Percentiles rank a stretch among this genome's conserved stretches.
These are phyloP conservation scores for Camponotus pennsylvanicus DNA, from an alignment of 1,140 invertebrate species.

Conservation along the genomic window DNA sequence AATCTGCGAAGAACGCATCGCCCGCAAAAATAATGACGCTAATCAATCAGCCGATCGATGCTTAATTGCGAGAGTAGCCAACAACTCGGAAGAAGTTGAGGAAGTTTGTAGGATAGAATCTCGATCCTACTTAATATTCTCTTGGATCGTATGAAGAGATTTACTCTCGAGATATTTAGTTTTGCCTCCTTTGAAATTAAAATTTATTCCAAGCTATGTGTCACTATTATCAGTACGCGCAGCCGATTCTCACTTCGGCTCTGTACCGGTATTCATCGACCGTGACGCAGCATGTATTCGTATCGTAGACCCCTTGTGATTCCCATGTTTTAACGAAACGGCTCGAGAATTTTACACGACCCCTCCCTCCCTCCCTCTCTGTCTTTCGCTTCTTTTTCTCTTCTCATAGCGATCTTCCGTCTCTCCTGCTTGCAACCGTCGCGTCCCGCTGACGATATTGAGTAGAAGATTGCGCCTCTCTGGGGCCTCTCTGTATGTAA, in stretches of 20 bases:
- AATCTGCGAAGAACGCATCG: constrained; percentile 11
- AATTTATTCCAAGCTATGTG: neutral
- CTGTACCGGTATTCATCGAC: no score
- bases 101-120: neutral
- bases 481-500: constrained; percentile 74
- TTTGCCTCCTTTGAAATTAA: neutral
- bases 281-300: neutral
- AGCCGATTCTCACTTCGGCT: no score
- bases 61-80: neutral
- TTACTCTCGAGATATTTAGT: neutral
- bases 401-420: constrained; percentile 41
- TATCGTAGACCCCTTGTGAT: constrained; percentile 28
- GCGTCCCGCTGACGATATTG: constrained; percentile 70
- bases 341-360: constrained; percentile 18
- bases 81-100: neutral
- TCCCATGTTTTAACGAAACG: neutral
- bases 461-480: constrained; percentile 78
- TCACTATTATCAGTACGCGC: neutral
- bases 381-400: neutral
- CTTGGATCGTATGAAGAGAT: neutral
- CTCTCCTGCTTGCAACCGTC: constrained; percentile 48
- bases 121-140: neutral
- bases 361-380: constrained; percentile 13
- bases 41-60: neutral
- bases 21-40: neutral